phyloP scores from a whole-genome alignment of 1,140 invertebrate species.

The Laodelphax striatellus region DNA sequence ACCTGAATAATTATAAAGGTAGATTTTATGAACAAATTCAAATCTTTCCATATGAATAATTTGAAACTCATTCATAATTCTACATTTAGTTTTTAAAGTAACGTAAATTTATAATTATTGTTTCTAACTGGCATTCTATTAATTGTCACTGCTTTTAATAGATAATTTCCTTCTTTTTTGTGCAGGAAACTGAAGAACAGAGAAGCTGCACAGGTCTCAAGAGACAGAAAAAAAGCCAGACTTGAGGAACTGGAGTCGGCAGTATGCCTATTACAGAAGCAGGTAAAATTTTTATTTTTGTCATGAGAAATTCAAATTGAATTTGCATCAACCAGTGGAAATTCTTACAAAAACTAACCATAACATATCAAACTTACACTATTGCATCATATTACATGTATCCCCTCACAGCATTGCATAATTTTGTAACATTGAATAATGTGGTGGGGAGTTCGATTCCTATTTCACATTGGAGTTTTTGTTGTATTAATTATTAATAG shows the following conservation, averaged over 20 bases:
- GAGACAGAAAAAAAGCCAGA: slow-evolving; percentile 91
- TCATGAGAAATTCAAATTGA: no score
- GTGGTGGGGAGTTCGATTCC: neutral
- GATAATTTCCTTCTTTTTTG: slow-evolving; percentile 16
- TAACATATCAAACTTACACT: neutral
- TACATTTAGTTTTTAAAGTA: no score
- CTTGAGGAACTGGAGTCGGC: slow-evolving; percentile 76
- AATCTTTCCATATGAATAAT: no score
- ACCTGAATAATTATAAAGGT: no score
- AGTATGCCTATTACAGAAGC: slow-evolving; percentile 46
- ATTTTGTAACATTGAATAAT: neutral
- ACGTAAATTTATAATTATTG: no score
- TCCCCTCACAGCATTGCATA: neutral
- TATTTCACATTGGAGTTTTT: neutral
- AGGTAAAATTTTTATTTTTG: slow-evolving; percentile 18
- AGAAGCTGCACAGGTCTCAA: slow-evolving; percentile 93
- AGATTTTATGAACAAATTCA: no score
- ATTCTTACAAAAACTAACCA: no score
- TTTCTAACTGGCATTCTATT: no score
- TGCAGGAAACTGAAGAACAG: slow-evolving; percentile 90
- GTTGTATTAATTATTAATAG: no score
- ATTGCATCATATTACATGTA: neutral
- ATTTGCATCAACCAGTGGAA: no score
- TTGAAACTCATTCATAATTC: no score
- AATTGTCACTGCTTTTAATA: no score